Conservation (phyloP, 2,888 invertebrate genomes). For the Alloplasta piceator region DNA sequence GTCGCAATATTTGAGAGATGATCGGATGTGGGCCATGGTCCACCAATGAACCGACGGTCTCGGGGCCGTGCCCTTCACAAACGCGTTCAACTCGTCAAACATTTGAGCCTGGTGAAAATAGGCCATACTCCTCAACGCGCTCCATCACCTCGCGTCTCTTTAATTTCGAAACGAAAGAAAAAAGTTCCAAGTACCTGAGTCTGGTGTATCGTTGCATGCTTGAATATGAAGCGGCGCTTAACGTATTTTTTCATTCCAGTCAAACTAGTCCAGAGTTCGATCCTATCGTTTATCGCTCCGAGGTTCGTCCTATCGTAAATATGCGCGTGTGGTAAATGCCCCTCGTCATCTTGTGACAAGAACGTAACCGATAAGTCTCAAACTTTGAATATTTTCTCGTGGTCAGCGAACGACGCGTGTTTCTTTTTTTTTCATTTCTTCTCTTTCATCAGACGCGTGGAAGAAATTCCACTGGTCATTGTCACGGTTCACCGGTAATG, state of each 20-base stretch:
- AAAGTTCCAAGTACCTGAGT: neutral
- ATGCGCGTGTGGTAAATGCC: neutral
- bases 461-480: conserved; percentile 39
- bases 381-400: neutral
- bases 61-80: conserved; percentile 20
- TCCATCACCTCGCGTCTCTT: neutral
- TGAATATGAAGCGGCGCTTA: conserved; percentile 45
- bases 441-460: conserved; percentile 8
- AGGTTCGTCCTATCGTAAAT: too few species aligned
- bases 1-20: conserved; percentile 64
- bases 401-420: conserved; percentile 3
- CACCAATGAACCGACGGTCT: neutral
- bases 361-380: neutral
- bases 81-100: conserved; percentile 39
- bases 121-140: neutral
- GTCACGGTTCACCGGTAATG: conserved; percentile 31
- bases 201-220: too few species aligned
- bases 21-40: conserved; percentile 67
- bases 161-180: neutral
- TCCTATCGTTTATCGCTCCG: conserved; percentile 53
- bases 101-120: conserved; percentile 2
- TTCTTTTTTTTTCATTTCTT: conserved; percentile 42
- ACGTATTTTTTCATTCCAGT: conserved; percentile 62
- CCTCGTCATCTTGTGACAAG: neutral
- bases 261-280: conserved; percentile 72